A percentile compares a stretch with the other conserved stretches of the same genome.
Conservation (phyloP, 2,888 invertebrate species). For the Spisula solida region DNA sequence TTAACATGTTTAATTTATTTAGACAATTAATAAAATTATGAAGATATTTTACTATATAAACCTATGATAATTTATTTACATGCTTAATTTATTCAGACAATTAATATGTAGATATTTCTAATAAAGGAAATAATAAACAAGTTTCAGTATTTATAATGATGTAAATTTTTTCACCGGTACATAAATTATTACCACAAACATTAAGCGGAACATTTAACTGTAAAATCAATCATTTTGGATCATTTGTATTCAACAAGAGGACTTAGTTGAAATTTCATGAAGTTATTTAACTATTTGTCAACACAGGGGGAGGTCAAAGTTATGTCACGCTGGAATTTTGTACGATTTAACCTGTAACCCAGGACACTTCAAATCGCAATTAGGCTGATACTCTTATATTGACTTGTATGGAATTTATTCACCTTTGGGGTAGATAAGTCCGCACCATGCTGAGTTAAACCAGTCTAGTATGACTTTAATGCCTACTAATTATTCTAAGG, state of each 20-base stretch:
- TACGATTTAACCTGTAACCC: background rate
- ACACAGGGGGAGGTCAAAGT: background rate
- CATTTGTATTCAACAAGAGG: background rate
- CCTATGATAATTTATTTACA: background rate
- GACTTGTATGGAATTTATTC: background rate
- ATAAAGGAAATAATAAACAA: conserved; percentile 13
- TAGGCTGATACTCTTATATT: background rate
- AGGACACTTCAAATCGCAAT: background rate
- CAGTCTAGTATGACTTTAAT: conserved; percentile 4
- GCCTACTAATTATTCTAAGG: background rate
- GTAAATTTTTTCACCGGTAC: background rate
- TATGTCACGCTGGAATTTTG: background rate
- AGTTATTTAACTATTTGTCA: conserved; percentile 9
- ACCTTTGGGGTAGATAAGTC: conserved; percentile 21
- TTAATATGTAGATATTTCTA: background rate
- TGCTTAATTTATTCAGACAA: background rate
- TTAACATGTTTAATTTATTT: conserved; percentile 2
- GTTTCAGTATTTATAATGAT: background rate
- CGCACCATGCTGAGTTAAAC: background rate
- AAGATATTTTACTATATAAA: too few relatives aligned
- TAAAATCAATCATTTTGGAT: background rate
- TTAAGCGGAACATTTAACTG: background rate
- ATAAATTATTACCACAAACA: background rate
- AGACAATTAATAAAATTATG: background rate
- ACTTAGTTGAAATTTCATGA: background rate